Conservation (phyloP, 2,888 invertebrate genomes). For the Hypolimnas misippus region DNA sequence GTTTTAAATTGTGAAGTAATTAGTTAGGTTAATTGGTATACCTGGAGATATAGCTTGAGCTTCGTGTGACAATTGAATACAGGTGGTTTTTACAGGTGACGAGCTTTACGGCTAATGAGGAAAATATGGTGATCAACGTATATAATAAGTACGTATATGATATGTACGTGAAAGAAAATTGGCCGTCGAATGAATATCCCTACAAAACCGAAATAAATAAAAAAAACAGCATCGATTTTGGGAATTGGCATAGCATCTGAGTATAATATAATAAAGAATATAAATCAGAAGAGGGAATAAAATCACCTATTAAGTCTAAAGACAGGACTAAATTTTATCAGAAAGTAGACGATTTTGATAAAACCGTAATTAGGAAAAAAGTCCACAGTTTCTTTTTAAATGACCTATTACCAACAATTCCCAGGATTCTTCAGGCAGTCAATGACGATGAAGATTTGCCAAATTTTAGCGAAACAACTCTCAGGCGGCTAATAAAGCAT, state of each 20-base stretch:
- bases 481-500: not conserved
- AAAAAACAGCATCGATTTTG: not conserved
- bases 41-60: no score
- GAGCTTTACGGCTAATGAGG: no score
- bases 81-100: no score
- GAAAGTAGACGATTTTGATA: not conserved
- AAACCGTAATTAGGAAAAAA: not conserved
- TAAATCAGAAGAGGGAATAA: not conserved
- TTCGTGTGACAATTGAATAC: no score
- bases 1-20: no score
- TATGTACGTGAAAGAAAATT: not conserved
- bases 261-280: not conserved
- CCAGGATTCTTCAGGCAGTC: not conserved
- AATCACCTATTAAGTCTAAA: not conserved
- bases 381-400: not conserved
- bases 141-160: no score
- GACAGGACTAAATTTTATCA: not conserved
- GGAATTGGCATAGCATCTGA: not conserved
- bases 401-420: not conserved
- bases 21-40: no score
- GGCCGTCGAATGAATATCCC: not conserved
- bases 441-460: conserved; percentile 2
- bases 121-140: no score
- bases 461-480: not conserved
- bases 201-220: not conserved